Conservation (phyloP, 2,113 vertebrate genomes). For the Geococcyx californianus region DNA sequence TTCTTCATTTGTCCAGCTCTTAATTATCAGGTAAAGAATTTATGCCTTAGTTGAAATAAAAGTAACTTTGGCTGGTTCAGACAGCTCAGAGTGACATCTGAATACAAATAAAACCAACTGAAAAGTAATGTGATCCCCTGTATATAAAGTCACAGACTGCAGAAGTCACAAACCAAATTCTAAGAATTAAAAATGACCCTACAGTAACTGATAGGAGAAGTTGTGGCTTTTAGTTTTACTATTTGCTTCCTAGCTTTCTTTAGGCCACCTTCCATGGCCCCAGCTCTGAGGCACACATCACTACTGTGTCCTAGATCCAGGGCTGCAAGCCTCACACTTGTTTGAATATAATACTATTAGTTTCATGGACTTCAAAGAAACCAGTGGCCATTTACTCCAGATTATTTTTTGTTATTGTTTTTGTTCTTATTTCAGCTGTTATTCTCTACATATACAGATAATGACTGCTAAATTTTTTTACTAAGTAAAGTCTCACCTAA, state of each 20-base stretch:
- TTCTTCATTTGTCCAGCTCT: background rate
- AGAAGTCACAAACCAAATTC: background rate
- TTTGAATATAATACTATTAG: background rate
- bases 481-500: background rate
- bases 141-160: too few relatives aligned
- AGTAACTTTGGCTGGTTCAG: background rate
- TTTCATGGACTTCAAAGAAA: background rate
- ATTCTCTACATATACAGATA: background rate
- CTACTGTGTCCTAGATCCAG: rapidly evolving
- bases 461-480: background rate
- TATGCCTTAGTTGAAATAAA: background rate
- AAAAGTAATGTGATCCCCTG: background rate
- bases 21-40: background rate
- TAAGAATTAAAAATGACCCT: background rate
- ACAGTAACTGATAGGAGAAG: rapidly evolving
- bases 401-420: background rate
- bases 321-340: rapidly evolving
- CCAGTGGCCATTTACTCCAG: background rate
- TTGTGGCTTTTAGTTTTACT: too few relatives aligned
- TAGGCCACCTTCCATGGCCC: background rate
- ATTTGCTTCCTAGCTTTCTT: background rate
- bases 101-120: background rate
- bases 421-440: background rate
- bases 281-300: background rate
- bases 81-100: background rate